These are phyloP conservation scores for Notarius lentiginosus DNA, from an alignment of 2,113 vertebrate genomes.

Conservation along the genomic window DNA sequence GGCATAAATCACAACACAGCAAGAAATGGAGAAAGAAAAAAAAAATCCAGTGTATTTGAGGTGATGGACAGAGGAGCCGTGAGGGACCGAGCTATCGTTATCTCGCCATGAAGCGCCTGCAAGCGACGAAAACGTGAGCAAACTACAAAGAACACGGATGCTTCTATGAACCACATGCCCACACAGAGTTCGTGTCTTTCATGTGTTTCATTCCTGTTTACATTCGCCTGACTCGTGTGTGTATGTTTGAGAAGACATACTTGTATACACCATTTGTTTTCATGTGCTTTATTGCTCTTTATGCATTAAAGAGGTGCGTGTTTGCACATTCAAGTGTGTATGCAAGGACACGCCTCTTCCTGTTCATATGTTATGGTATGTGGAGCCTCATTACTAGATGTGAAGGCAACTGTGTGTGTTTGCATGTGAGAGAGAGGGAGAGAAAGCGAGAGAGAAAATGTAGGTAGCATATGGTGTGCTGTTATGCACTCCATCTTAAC, in stretches of 20 bases:
- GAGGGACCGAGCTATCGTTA: constrained; percentile 34
- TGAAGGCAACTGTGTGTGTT: background rate
- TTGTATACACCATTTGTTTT: constrained; percentile 21
- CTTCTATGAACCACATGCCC: background rate
- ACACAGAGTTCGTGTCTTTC: constrained; percentile 17
- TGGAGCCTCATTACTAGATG: background rate
- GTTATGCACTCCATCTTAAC: constrained; percentile 46
- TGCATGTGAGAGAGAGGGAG: background rate
- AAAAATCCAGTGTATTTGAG: background rate
- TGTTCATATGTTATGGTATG: background rate
- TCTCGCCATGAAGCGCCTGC: constrained; percentile 35
- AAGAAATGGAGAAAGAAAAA: background rate
- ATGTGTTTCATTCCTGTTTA: background rate
- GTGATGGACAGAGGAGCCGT: constrained; percentile 32
- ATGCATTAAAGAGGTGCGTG: background rate
- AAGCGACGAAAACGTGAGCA: constrained; percentile 27
- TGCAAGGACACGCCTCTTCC: background rate
- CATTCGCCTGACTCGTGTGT: background rate
- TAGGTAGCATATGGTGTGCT: constrained; percentile 46
- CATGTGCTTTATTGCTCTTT: constrained; percentile 18
- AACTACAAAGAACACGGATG: constrained; percentile 33
- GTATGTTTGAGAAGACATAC: background rate
- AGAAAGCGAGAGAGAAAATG: background rate
- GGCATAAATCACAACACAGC: background rate
- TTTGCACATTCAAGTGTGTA: background rate